Evolutionary conservation across 2,888 invertebrate genomes (phyloP).

Genomic region (Drosophila ezoana): DNA sequence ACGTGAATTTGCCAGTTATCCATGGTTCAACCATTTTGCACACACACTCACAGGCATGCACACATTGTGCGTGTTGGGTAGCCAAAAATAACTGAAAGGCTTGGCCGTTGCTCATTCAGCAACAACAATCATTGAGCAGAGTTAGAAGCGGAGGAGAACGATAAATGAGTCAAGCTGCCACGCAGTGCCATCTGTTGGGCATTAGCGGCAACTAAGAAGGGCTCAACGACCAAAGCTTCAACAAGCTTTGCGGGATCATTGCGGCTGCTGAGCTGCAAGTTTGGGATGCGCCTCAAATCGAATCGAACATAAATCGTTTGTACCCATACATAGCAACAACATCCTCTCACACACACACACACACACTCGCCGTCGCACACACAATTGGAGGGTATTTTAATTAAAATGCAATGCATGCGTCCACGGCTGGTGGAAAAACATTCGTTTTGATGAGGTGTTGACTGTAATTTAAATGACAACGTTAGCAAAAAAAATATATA

Average conservation of each 20-base stretch:
- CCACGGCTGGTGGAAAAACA: slow-evolving; percentile 66
- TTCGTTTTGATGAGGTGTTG: slow-evolving; percentile 80
- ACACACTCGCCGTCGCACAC: slow-evolving; percentile 6
- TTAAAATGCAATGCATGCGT: slow-evolving; percentile 63
- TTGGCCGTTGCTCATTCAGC: slow-evolving; percentile 37
- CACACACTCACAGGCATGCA: not conserved
- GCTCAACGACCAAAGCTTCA: slow-evolving; percentile 49
- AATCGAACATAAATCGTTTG: slow-evolving; percentile 36
- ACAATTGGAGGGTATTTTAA: slow-evolving; percentile 24
- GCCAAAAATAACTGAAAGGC: slow-evolving; percentile 51
- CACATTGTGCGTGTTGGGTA: not conserved
- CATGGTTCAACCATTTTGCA: not conserved
- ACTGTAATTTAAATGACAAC: slow-evolving; percentile 73
- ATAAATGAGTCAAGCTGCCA: slow-evolving; percentile 30
- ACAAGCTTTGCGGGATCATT: slow-evolving; percentile 65
- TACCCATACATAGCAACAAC: slow-evolving; percentile 24
- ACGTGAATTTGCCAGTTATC: slow-evolving; percentile 13
- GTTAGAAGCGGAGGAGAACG: slow-evolving; percentile 37
- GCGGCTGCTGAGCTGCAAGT: slow-evolving; percentile 12
- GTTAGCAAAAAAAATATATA: slow-evolving; percentile 16
- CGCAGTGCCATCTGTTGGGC: slow-evolving; percentile 68
- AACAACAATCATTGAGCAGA: slow-evolving; percentile 30
- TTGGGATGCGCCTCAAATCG: slow-evolving; percentile 21
- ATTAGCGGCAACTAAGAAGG: slow-evolving; percentile 53
- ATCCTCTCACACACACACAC: slow-evolving; percentile 51